A percentile compares a stretch with the other conserved stretches of the same genome.
These are phyloP conservation scores for Sphaerophoria rueppellii DNA, from an alignment of 2,888 invertebrate genomes.

Conservation along the genomic window DNA sequence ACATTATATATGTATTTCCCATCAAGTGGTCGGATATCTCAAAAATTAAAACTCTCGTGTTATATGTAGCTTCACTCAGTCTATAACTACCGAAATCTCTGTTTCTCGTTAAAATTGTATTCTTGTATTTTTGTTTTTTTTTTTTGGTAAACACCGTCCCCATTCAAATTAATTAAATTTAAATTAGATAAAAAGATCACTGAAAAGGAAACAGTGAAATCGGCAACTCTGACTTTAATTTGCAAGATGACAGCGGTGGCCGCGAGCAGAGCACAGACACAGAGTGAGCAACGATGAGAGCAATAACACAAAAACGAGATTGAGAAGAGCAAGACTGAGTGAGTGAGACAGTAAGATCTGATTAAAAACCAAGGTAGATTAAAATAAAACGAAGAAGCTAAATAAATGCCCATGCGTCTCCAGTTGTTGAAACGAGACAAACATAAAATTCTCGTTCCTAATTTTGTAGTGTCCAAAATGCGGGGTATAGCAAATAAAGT, in stretches of 20 bases:
- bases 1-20: too few species aligned
- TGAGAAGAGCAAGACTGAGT: slow-evolving; percentile 12
- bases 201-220: background rate
- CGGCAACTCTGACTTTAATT: slow-evolving; percentile 3
- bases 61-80: too few species aligned
- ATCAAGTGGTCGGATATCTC: too few species aligned
- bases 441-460: slow-evolving; percentile 18
- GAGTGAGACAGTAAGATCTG: too few species aligned
- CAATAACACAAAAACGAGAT: background rate
- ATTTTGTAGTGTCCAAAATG: slow-evolving; percentile 26
- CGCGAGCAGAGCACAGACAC: background rate
- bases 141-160: too few species aligned
- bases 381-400: slow-evolving; percentile 62
- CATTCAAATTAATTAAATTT: too few species aligned
- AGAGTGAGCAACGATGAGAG: background rate
- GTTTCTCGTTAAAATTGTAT: too few species aligned
- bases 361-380: background rate
- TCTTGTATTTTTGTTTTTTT: too few species aligned
- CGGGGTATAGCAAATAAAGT: slow-evolving; percentile 40
- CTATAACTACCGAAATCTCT: too few species aligned
- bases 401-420: slow-evolving; percentile 62
- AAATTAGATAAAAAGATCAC: background rate
- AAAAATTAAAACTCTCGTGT: too few species aligned
- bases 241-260: background rate
- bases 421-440: slow-evolving; percentile 51